phyloP scores from a whole-genome alignment of 2,888 invertebrate genomes.

The Trisateles emortualis region DNA sequence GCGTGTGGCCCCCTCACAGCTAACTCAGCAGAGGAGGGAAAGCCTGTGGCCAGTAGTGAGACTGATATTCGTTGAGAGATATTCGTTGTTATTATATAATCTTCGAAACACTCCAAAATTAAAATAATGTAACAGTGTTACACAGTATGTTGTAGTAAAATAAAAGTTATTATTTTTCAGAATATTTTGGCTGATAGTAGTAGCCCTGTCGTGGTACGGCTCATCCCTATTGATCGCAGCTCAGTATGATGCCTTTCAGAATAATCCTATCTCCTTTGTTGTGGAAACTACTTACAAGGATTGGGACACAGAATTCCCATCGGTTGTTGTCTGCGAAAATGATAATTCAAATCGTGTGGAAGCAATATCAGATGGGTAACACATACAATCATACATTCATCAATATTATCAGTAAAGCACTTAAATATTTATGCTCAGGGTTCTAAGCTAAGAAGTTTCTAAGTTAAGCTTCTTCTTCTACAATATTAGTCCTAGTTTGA shows the following conservation, averaged over 20 bases:
- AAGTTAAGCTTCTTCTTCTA: no score
- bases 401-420: no score
- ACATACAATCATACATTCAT: neutral
- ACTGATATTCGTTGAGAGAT: no score
- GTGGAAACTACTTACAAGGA: conserved; percentile 92
- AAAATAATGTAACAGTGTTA: no score
- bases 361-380: conserved; percentile 88
- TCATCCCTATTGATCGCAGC: conserved; percentile 86
- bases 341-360: conserved; percentile 90
- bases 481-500: no score
- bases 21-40: no score
- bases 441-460: no score
- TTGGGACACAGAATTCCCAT: conserved; percentile 92
- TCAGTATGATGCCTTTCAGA: conserved; percentile 88
- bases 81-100: no score
- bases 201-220: conserved; percentile 88
- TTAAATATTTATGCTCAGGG: no score
- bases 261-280: conserved; percentile 92
- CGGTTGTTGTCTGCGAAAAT: conserved; percentile 90
- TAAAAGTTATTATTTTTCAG: conserved; percentile 62
- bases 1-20: no score
- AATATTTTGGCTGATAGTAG: conserved; percentile 88
- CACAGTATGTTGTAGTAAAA: conserved; percentile 6
- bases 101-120: no score
- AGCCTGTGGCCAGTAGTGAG: no score